A percentile compares a stretch with the other conserved stretches of the same genome.
phyloP scores from a whole-genome alignment of 2,113 vertebrate species.

The Stegostoma tigrinum region DNA sequence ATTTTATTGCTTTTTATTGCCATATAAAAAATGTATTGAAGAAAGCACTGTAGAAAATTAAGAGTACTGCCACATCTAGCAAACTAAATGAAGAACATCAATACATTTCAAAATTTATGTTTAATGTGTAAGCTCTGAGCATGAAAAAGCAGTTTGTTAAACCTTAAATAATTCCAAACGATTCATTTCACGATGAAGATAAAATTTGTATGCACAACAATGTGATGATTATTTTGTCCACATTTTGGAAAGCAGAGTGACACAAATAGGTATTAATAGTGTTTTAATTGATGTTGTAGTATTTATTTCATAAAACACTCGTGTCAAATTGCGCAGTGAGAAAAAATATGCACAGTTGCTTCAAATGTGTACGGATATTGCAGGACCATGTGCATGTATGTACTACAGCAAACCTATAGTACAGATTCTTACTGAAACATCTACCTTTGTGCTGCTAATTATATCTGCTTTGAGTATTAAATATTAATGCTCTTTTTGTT shows the following conservation, averaged over 20 bases:
- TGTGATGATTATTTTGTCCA: background rate
- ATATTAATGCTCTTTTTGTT: background rate
- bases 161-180: constrained; percentile 5
- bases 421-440: background rate
- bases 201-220: background rate
- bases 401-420: background rate
- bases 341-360: background rate
- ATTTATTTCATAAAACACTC: background rate
- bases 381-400: background rate
- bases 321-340: background rate
- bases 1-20: constrained; percentile 28
- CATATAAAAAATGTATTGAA: constrained; percentile 9
- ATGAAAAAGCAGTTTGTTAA: constrained; percentile 21
- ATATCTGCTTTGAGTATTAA: background rate
- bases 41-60: constrained; percentile 15
- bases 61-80: background rate
- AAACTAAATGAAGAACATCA: background rate
- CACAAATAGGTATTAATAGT: constrained; percentile 4
- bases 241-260: background rate
- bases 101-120: background rate
- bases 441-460: background rate
- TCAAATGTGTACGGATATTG: background rate
- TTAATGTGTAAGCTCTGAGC: background rate
- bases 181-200: background rate
- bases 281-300: background rate